Conservation (phyloP, 2,888 invertebrate genomes). For the Agriopis marginaria region DNA sequence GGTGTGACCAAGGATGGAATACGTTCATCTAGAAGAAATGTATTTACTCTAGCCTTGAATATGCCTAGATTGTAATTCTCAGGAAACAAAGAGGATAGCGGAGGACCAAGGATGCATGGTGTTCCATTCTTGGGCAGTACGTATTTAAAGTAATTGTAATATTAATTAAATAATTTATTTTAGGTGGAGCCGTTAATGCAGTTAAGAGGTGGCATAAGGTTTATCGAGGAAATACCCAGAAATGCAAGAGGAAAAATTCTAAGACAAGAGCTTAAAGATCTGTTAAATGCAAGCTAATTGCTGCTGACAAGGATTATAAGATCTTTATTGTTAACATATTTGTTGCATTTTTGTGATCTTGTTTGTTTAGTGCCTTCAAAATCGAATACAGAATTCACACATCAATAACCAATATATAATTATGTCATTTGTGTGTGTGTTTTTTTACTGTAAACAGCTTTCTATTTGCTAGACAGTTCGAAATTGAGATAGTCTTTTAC, state of each 20-base stretch:
- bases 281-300: slow-evolving; percentile 59
- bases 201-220: slow-evolving; percentile 89
- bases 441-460: too few species aligned
- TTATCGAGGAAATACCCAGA: slow-evolving; percentile 89
- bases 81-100: not conserved
- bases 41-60: too few species aligned
- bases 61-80: too few species aligned
- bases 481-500: not conserved
- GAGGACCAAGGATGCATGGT: not conserved
- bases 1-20: too few species aligned
- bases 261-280: slow-evolving; percentile 84
- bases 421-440: too few species aligned
- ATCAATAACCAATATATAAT: too few species aligned
- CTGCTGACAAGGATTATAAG: not conserved
- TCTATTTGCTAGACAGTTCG: too few species aligned
- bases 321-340: not conserved
- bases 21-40: too few species aligned
- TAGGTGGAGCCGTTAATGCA: slow-evolving; percentile 87
- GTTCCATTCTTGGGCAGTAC: not conserved
- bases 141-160: not conserved
- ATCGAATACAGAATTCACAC: too few species aligned
- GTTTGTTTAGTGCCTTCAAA: too few species aligned
- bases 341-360: too few species aligned
- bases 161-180: not conserved
- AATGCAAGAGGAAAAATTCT: slow-evolving; percentile 90